Evolutionary conservation across 2,113 vertebrate genomes (phyloP), one percentile per base, ranked within the genome.

Genomic region (Gila orcuttii): DNA sequence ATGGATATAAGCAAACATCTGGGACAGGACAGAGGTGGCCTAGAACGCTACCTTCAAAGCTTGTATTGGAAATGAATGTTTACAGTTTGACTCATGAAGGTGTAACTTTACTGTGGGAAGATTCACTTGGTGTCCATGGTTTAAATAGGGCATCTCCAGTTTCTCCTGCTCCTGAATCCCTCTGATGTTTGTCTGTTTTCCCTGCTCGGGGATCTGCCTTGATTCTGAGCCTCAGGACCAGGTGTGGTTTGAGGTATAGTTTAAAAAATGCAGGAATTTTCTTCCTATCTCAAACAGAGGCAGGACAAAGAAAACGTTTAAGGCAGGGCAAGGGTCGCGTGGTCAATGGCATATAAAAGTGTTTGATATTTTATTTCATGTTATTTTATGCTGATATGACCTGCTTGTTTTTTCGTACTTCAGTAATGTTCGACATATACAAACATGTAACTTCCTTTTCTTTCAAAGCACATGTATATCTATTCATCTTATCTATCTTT

Each of bases 1-100:
- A 91, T 91, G 93, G 90, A 50, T 68, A 79, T 75, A 82, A 83
- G 86, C 25, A 79, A 87, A 84, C 47, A 36, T 59, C 50, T 28
- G 28, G 50, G 28, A 28, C 10, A 55, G 31, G 73, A 68, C 31
- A 69, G 62, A 69, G 17, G 13, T 3, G 1, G 47, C 47, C 88
- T 91, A 77, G 90, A 91, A 92, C 88, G 1, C 79, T 71, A 93
- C 90, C 89, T 92, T 93, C 89, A 93, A 92, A 93, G 90, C 81
- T 25, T 76, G 75, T 69, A 86, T 60, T 76, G 90, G 75, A 83
- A 87, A 91, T 87, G 21, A 62, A 91, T 91, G 93, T 92, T 92
- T 91, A 92, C 90, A 25, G 86, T 90, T 89, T 86, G 82, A 84
- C 66, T 42, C 2, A 0, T 42, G 33, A 71, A 71, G 36, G 19